phyloP scores from a whole-genome alignment of 2,113 vertebrate genomes.

The Hystrix brachyura region DNA sequence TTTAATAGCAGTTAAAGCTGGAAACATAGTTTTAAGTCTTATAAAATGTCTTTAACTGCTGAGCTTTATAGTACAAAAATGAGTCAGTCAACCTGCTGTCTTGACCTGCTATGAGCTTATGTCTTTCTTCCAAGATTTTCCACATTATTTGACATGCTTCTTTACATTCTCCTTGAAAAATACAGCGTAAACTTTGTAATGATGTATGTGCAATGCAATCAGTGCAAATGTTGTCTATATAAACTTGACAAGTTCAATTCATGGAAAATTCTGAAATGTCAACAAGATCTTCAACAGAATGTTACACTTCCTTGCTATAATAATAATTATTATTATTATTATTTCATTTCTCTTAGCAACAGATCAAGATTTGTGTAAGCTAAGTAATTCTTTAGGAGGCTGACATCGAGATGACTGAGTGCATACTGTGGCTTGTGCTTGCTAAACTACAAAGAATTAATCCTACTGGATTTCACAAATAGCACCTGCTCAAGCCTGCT shows the following conservation, averaged over 20 bases:
- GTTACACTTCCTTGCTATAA: conserved; percentile 68
- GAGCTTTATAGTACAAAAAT: conserved; percentile 28
- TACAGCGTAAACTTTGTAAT: conserved; percentile 64
- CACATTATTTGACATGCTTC: conserved; percentile 68
- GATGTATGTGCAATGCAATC: conserved; percentile 70
- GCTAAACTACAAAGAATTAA: conserved; percentile 83
- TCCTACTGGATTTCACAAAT: conserved; percentile 76
- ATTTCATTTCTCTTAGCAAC: conserved; percentile 85
- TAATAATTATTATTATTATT: conserved; percentile 78
- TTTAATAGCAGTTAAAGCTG: conserved; percentile 49
- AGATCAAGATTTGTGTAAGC: conserved; percentile 82
- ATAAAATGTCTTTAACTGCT: conserved; percentile 63
- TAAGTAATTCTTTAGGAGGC: conserved; percentile 79
- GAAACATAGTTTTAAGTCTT: conserved; percentile 51
- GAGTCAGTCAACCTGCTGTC: conserved; percentile 53
- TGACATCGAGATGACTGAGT: conserved; percentile 78
- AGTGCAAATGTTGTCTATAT: conserved; percentile 54
- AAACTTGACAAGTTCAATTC: conserved; percentile 76
- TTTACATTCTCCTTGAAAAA: conserved; percentile 76
- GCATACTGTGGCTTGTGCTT: conserved; percentile 69
- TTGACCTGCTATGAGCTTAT: conserved; percentile 2
- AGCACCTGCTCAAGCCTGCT: conserved; percentile 80
- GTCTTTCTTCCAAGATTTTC: conserved; percentile 71
- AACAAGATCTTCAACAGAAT: conserved; percentile 77
- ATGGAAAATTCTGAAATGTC: conserved; percentile 80